Percentiles rank a stretch among this genome's conserved stretches.
Conservation (phyloP, 1,140 invertebrate genomes). For the Harlomillsia oculata region DNA sequence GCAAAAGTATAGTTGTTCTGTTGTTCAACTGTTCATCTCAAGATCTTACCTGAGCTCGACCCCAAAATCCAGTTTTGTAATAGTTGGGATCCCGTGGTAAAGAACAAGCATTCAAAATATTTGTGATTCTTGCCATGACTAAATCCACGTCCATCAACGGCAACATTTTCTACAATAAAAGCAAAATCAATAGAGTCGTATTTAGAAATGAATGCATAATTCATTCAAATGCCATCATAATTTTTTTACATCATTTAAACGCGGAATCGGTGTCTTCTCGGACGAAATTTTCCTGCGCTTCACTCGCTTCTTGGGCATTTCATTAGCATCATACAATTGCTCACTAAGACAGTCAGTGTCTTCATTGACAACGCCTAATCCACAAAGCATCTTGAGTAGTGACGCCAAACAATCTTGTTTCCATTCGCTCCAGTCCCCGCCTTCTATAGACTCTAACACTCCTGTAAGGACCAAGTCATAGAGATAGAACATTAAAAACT, state of each 20-base stretch:
- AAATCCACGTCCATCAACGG: conserved; percentile 70
- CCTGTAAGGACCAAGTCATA: conserved; percentile 43
- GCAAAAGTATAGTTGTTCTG: conserved; percentile 69
- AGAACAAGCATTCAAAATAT: conserved; percentile 76
- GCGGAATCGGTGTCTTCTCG: conserved; percentile 56
- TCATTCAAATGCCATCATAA: background rate
- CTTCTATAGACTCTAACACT: conserved; percentile 51
- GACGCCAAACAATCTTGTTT: conserved; percentile 85
- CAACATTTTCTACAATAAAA: conserved; percentile 52
- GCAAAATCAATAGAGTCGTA: conserved; percentile 5
- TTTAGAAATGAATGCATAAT: background rate
- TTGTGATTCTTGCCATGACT: conserved; percentile 70
- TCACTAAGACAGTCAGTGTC: conserved; percentile 32
- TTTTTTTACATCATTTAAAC: conserved; percentile 48
- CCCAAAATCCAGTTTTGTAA: conserved; percentile 79
- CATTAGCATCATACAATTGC: conserved; percentile 33
- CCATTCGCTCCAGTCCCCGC: conserved; percentile 73
- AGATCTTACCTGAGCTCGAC: conserved; percentile 59
- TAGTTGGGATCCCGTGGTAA: conserved; percentile 63
- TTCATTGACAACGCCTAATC: conserved; percentile 57
- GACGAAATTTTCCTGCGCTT: conserved; percentile 39
- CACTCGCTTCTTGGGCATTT: conserved; percentile 24
- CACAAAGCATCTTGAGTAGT: conserved; percentile 69
- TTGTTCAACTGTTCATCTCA: background rate
- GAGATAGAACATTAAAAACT: no score